Evolutionary conservation across 2,113 vertebrate genomes (phyloP), one percentile per base, ranked within the genome.

Genomic region (Myotis davidii): DNA sequence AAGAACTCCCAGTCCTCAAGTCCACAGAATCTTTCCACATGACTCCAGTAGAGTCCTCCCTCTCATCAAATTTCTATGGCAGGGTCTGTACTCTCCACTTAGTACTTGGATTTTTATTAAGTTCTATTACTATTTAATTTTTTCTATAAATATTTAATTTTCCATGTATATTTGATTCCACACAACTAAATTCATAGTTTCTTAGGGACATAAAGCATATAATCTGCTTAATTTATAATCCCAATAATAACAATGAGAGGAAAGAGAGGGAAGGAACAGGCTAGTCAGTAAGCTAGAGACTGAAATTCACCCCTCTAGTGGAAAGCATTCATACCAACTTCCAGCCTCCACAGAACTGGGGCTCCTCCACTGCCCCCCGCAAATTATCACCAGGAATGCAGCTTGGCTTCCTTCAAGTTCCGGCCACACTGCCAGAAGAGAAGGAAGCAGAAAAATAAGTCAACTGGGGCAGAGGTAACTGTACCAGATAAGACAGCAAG

Each of bases 91-190:
- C 23, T n/a, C 67, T 78, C 48, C 61, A 76, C 29, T 72, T 67
- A 42, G n/a, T 52, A 45, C 25, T 25, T 95, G 5, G 5, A 8
- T 50, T 52, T 85, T 88, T 17, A 48, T 27, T 64, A 85, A 69
- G 12, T 81, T 54, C 42, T 76, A 8, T 74, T 82, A 16, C 42
- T 65, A 76, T 73, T 93, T 90, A 87, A 85, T 59, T 79, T 73
- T 92, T 81, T 78, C 39, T 82, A 50, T 39, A 52, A 6, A 82
- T 84, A 42, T 34, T 85, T 95, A 79, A 78, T 50, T 79, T 86
- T 83, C 29, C 25, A 16, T 2, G 8, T 72, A 23, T 59, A 50
- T 78, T 91, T 86, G 32, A 67, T 87, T 69, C 39, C 39, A 37
- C 39, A 73, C 37, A 92, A 37, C 6, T 39, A 67, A 70, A 78